Evolutionary conservation across 1,140 invertebrate species (phyloP), one percentile per base, ranked within the genome.

Genomic region (Polyergus mexicanus): DNA sequence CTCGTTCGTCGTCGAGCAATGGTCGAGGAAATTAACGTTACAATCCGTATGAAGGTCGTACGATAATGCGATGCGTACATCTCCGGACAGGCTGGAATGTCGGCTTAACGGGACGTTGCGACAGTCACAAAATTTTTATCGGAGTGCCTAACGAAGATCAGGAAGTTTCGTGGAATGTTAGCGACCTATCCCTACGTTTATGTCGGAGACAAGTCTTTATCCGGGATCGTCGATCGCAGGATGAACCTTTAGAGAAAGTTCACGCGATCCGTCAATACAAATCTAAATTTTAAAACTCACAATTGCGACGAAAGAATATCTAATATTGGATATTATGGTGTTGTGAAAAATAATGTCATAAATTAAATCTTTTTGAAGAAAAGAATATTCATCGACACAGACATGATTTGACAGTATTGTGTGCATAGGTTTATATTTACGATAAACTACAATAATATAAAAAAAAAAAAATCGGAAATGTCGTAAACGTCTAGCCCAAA

Each of bases 181-280:
- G 86, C 62, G 76, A 85, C 87, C 76, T 86, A 86, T 86, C 66
- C 69, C 72, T 87, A 88, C 84, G 90, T 93, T 93, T 93, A 92
- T 77, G 92, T 91, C 90, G 88, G 28, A 69, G 86, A 68, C 85
- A 88, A 88, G 71, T 76, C 84, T 86, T 92, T 93, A 92, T 93
- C 92, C 56, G 58, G 86, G 65, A 93, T 93, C 90, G 85, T 83
- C 89, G 93, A 92, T 93, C 91, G 92, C 71, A 88, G 88, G 93
- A 90, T 94, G 93, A 93, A 93, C 84, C 44, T 80, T 58, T 78
- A 32, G n/a, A 47, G 44, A 13, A 32, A 69, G 16, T 69, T 32
- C 25, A 28, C 6, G 22, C 4, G 10, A 22, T 32, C 13, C 10
- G 16, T 44, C 41, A 16, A 19, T 38, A 56, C 19, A 16, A 10